Conservation (phyloP, 2,113 vertebrate species). For the Tragelaphus scriptus region DNA sequence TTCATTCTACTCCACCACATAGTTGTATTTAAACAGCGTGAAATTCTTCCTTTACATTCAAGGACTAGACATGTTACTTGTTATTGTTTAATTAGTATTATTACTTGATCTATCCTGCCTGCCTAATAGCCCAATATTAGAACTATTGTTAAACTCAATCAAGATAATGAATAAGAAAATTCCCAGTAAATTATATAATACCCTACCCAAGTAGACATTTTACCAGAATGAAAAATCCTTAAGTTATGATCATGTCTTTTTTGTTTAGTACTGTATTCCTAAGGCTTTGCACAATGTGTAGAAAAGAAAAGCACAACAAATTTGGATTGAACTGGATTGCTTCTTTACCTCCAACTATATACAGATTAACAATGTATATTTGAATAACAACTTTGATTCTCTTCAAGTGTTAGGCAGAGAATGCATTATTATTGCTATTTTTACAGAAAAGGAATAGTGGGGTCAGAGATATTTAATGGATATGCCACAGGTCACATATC, state of each 20-base stretch:
- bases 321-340: background rate
- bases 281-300: background rate
- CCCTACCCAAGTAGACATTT: background rate
- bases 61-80: background rate
- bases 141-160: background rate
- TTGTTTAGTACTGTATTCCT: background rate
- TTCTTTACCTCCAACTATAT: background rate
- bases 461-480: background rate
- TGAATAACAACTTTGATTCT: background rate
- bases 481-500: background rate
- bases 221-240: background rate
- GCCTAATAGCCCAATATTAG: background rate
- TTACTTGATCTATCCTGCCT: background rate
- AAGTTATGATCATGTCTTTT: background rate
- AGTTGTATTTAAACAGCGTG: background rate
- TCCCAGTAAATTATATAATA: background rate
- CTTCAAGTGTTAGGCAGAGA: background rate
- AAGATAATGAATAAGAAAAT: background rate
- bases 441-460: background rate
- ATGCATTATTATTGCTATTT: background rate
- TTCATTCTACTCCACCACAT: background rate
- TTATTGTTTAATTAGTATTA: background rate
- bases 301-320: background rate
- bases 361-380: background rate
- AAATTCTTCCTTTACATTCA: background rate